phyloP scores from a whole-genome alignment of 2,888 invertebrate genomes.

The Mesoligia furuncula region DNA sequence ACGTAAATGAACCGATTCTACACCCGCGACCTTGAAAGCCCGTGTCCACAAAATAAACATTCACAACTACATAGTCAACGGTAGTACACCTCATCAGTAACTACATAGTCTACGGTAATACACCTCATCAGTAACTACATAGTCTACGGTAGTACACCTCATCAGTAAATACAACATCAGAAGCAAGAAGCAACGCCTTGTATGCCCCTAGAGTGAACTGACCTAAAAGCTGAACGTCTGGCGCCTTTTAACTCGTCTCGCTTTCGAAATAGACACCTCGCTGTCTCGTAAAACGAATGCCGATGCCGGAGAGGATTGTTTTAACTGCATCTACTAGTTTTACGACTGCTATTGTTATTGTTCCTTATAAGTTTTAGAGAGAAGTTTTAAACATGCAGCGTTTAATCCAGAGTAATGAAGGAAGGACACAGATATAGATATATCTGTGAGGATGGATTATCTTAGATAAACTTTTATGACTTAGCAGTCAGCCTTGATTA shows the following conservation, averaged over 20 bases:
- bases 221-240: constrained; percentile 82
- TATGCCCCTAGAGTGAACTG: constrained; percentile 72
- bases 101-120: neutral
- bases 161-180: constrained; percentile 27
- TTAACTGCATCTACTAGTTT: constrained; percentile 51
- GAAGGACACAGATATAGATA: no score
- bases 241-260: constrained; percentile 80
- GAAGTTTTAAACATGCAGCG: constrained; percentile 27
- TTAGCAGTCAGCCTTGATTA: no score
- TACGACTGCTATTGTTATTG: constrained; percentile 40
- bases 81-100: constrained; percentile 5
- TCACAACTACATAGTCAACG: neutral
- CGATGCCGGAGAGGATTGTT: constrained; percentile 59
- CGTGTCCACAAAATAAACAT: neutral
- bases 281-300: constrained; percentile 68
- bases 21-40: no score
- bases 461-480: constrained; percentile 5
- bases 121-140: neutral
- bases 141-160: neutral
- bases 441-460: no score
- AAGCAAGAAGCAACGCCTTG: constrained; percentile 37
- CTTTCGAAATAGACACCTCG: constrained; percentile 83
- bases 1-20: neutral
- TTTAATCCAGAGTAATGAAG: constrained; percentile 16
- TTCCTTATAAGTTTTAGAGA: neutral